Conservation (phyloP, 2,797 vertebrate species). For the Onychomys torridus region DNA sequence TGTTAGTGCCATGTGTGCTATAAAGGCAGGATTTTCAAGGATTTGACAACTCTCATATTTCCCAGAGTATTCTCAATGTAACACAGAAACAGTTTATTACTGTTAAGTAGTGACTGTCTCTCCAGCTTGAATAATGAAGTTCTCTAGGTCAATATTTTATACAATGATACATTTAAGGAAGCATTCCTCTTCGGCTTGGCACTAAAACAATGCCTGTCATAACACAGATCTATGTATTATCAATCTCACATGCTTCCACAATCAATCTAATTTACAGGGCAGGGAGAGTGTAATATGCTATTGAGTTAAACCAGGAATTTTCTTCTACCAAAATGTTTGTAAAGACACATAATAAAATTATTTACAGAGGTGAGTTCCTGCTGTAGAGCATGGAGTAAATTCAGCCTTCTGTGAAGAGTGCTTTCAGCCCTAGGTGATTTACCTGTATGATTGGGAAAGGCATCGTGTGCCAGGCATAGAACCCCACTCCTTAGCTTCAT, state of each 20-base stretch:
- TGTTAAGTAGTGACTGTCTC: constrained; percentile 93
- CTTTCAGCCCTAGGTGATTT: constrained; percentile 81
- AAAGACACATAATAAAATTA: constrained; percentile 86
- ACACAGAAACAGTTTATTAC: constrained; percentile 93
- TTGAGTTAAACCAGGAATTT: constrained; percentile 85
- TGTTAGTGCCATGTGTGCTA: constrained; percentile 89
- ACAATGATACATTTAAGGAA: constrained; percentile 96
- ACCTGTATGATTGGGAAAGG: constrained; percentile 75
- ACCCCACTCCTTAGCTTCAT: constrained; percentile 68
- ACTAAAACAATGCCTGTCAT: constrained; percentile 96
- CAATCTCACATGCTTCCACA: constrained; percentile 92
- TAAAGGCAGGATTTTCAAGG: constrained; percentile 90
- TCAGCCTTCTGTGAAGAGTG: constrained; percentile 77
- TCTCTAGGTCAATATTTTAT: constrained; percentile 96
- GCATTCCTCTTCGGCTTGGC: constrained; percentile 90
- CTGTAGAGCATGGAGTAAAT: constrained; percentile 83
- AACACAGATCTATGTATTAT: constrained; percentile 93
- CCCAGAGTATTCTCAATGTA: constrained; percentile 89
- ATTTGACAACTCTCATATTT: constrained; percentile 92
- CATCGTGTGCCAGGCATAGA: constrained; percentile 26
- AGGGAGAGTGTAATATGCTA: constrained; percentile 82
- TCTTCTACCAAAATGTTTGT: constrained; percentile 86
- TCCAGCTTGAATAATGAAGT: constrained; percentile 95
- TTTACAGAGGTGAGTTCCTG: constrained; percentile 83
- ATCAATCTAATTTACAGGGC: constrained; percentile 93